Evolutionary conservation across 2,113 vertebrate genomes (phyloP).

Genomic region (Capreolus pygargus): DNA sequence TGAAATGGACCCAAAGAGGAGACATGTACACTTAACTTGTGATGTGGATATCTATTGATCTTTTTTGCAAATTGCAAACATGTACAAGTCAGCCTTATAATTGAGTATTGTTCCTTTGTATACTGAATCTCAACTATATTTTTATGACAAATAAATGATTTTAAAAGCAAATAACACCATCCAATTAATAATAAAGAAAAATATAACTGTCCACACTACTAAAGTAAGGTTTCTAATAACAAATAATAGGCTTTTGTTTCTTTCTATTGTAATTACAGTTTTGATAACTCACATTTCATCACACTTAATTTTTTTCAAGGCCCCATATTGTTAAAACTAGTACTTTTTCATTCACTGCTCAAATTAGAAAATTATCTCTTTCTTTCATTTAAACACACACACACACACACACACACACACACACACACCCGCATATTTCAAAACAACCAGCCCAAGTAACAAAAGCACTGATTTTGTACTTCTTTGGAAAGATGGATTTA

Average conservation of each 20-base stretch:
- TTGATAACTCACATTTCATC: not conserved
- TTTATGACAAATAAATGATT: not conserved
- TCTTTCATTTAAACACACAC: not conserved
- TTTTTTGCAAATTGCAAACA: not conserved
- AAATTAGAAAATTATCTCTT: not conserved
- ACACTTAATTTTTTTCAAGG: not conserved
- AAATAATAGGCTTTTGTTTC: not conserved
- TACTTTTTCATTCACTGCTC: not conserved
- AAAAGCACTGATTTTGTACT: not conserved
- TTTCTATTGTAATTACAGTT: not conserved
- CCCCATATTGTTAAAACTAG: not conserved
- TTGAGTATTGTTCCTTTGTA: not conserved
- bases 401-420: not conserved
- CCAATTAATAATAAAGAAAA: not conserved
- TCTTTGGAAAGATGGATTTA: not conserved
- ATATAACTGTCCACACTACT: not conserved
- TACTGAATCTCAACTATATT: not conserved
- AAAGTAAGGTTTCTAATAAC: not conserved
- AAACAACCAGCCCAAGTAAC: not conserved
- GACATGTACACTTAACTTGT: not conserved
- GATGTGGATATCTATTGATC: not conserved
- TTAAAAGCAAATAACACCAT: not conserved
- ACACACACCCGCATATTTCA: not conserved
- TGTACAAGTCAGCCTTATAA: not conserved
- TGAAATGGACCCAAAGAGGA: not conserved